Evolutionary conservation across 2,113 vertebrate species (phyloP), one percentile per base, ranked within the genome.

Genomic region (Ondatra zibethicus): DNA sequence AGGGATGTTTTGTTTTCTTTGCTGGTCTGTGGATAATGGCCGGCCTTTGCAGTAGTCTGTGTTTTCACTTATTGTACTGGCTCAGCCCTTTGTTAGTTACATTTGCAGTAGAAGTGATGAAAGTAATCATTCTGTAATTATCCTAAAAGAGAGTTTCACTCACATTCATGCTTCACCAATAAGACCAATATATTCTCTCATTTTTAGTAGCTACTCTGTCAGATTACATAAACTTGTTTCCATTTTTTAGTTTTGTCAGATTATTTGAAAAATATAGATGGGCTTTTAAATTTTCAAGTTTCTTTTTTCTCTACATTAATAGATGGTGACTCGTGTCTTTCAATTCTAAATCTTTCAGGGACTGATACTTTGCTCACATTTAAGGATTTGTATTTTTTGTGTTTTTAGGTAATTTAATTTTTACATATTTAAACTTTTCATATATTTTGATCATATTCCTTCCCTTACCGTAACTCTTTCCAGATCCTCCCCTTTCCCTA

Each of bases 161-260:
- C 36, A 39, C 75, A 12, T 84, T 80, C 31, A 45, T 78, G 14
- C 84, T 88, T 90, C 42, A 80, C 50, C 19, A 88, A 55, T 91
- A 91, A 84, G 39, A 96, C 65, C n/a, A 89, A 75, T 52, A 81
- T 85, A 93, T 73, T 94, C 47, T 94, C 1, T 80, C 89, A 42
- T 45, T 87, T 81, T 86, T 33, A 31, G 47, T 63, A 84, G 45
- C 8, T 52, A 68, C 27, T 68, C 50, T 73, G 47, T 88, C 33
- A 94, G 29, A 52, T 82, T 52, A 90, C 36, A 39, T 66, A 87
- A 45, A 4, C 68, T 89, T 82, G 76, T 92, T 95, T 94, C 11
- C 77, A 55, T 39, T 96, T 36, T 36, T 33, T 92, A 88, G 36
- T 76, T 86, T 89, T 65, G 23, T 81, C 85, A 96, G 58, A 92